Conservation (phyloP, 1,140 invertebrate species). For the Halesus radiatus region DNA sequence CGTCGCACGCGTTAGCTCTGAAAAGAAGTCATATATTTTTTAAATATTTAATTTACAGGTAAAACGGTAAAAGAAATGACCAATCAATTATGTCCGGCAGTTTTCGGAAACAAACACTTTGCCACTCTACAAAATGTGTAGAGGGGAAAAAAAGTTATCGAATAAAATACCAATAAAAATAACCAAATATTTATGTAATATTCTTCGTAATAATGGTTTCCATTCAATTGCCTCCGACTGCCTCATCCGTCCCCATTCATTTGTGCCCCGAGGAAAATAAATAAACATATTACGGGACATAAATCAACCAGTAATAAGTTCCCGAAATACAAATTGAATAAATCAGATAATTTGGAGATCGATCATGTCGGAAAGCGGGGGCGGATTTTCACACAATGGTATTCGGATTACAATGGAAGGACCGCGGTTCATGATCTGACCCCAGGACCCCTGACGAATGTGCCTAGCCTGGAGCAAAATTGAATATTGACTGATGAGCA, state of each 20-base stretch:
- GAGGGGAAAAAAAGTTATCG: neutral
- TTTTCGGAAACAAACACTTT: too few species aligned
- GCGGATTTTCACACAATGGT: conserved; percentile 4
- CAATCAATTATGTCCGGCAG: too few species aligned
- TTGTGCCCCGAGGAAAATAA: conserved; percentile 5
- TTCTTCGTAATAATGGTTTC: neutral
- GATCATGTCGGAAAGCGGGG: conserved; percentile 3
- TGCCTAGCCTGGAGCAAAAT: neutral
- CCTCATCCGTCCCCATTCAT: neutral
- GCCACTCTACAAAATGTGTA: too few species aligned
- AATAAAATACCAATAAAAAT: neutral
- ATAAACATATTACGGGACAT: conserved; percentile 13
- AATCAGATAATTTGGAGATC: conserved; percentile 10
- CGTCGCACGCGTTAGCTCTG: too few species aligned
- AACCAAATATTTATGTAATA: neutral
- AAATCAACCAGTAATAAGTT: conserved; percentile 20
- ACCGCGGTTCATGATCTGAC: neutral
- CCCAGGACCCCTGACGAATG: neutral
- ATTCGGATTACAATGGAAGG: neutral
- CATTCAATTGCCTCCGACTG: neutral
- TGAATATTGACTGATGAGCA: neutral
- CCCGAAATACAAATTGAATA: conserved; percentile 25
- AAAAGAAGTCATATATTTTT: too few species aligned
- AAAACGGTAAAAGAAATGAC: too few species aligned
- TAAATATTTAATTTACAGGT: too few species aligned